Conservation (phyloP, 1,140 invertebrate genomes). For the Eupristina koningsbergeri region DNA sequence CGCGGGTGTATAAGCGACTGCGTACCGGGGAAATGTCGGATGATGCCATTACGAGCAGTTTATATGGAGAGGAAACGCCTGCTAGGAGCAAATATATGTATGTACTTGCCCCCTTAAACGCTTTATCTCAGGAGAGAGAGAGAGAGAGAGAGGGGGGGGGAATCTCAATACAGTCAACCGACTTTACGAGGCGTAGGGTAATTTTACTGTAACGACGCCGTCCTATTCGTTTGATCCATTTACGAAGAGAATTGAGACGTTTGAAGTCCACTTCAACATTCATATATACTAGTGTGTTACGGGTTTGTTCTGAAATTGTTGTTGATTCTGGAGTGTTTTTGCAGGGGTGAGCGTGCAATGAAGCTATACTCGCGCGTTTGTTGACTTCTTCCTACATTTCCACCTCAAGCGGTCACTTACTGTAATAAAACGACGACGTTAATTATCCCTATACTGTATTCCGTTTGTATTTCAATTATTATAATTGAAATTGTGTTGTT, state of each 20-base stretch:
- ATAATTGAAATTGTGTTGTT: not conserved
- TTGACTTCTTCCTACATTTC: not conserved
- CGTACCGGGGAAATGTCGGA: conserved; percentile 16
- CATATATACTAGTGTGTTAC: not conserved
- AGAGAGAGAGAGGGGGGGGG: not conserved
- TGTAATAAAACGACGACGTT: not conserved
- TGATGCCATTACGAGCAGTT: conserved; percentile 47
- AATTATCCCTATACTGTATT: not conserved
- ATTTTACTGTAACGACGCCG: not conserved
- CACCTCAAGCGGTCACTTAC: no score
- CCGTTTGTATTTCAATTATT: not conserved
- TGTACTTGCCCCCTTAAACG: conserved; percentile 3
- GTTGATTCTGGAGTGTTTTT: no score
- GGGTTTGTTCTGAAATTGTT: not conserved
- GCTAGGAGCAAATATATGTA: conserved; percentile 1
- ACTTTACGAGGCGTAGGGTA: conserved; percentile 9
- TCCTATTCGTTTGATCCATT: conserved; percentile 21
- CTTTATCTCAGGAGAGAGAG: conserved; percentile 22
- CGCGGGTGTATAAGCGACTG: conserved; percentile 13
- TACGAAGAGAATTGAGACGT: conserved; percentile 3
- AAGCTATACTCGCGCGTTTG: not conserved
- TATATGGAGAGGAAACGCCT: conserved; percentile 26
- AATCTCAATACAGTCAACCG: conserved; percentile 14
- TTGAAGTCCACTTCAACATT: not conserved
- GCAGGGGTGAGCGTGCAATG: no score